phyloP scores from a whole-genome alignment of 2,113 vertebrate genomes.

The Oreotragus oreotragus region DNA sequence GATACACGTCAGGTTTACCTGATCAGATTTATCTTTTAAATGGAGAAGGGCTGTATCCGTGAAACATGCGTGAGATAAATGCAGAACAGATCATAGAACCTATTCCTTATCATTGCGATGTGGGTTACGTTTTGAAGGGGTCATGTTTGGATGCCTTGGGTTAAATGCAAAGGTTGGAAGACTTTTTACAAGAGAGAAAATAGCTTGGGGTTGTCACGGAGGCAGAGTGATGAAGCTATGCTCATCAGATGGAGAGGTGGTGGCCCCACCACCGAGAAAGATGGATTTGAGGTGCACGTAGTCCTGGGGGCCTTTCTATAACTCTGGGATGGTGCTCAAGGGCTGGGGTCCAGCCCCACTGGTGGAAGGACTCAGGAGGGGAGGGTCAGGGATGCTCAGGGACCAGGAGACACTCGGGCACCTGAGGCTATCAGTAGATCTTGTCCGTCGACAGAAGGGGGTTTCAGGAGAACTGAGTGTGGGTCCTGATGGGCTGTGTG shows the following conservation, averaged over 20 bases:
- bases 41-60: background rate
- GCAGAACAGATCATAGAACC: rapidly evolving
- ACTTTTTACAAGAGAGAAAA: background rate
- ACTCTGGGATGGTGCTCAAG: background rate
- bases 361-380: background rate
- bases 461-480: background rate
- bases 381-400: no score
- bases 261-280: rapidly evolving
- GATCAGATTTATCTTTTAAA: background rate
- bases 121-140: background rate
- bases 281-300: background rate
- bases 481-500: background rate
- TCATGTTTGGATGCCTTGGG: background rate
- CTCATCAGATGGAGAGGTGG: background rate
- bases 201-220: rapidly evolving
- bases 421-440: background rate
- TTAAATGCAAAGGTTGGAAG: background rate
- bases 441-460: background rate
- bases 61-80: background rate
- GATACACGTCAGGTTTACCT: rapidly evolving
- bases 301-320: background rate
- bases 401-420: background rate
- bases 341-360: no score
- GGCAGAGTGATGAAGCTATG: background rate
- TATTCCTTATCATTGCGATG: rapidly evolving